Conservation (phyloP, 2,113 vertebrate species). For the Burhinus oedicnemus region DNA sequence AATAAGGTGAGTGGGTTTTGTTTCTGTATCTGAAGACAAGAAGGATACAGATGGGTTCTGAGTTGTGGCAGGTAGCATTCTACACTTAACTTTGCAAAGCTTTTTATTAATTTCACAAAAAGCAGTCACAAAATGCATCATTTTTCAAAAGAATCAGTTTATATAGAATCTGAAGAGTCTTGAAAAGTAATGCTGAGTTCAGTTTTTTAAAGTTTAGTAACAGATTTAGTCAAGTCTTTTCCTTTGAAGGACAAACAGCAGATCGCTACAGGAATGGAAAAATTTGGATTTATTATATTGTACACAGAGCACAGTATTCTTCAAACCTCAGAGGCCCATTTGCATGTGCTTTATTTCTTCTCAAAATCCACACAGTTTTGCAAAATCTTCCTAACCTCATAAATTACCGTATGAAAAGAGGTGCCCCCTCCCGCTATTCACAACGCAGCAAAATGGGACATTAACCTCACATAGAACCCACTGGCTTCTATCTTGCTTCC, state of each 20-base stretch:
- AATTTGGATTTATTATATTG: not conserved
- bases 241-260: not conserved
- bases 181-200: not conserved
- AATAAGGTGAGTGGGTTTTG: not conserved
- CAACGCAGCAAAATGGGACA: conserved; percentile 21
- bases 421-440: not conserved
- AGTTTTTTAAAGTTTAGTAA: not conserved
- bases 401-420: conserved; percentile 1
- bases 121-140: not conserved
- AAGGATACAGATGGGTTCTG: not conserved
- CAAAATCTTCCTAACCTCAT: not conserved
- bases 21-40: not conserved
- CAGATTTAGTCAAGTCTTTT: not conserved
- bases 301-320: not conserved
- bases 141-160: not conserved
- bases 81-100: not conserved
- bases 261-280: not conserved
- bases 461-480: conserved; percentile 54
- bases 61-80: rapidly evolving
- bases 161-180: not conserved
- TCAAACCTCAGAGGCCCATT: not conserved
- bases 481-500: conserved; percentile 16
- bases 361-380: not conserved
- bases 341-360: conserved; percentile 23
- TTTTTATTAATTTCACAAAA: not conserved